Percentiles rank a stretch among this genome's conserved stretches.
Evolutionary conservation across 1,140 invertebrate genomes (phyloP).

Genomic region (Heliconius himera): DNA sequence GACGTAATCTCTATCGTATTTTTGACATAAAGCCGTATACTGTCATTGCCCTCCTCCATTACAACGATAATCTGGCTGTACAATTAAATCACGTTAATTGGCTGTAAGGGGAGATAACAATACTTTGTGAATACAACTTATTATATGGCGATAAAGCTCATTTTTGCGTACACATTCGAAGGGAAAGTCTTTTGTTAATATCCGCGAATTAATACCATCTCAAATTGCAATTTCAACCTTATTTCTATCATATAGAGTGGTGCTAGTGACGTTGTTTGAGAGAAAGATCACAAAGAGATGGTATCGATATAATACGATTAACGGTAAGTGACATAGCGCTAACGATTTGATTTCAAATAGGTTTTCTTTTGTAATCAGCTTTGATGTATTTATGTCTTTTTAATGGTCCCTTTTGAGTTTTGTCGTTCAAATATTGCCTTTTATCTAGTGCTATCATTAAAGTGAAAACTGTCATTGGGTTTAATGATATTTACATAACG

Average conservation of each 20-base stretch:
- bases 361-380: conserved; percentile 51
- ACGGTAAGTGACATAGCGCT: conserved; percentile 70
- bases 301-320: conserved; percentile 73
- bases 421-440: conserved; percentile 3
- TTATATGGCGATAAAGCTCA: conserved; percentile 42
- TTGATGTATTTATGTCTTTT: conserved; percentile 52
- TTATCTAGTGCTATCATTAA: background rate
- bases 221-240: conserved; percentile 41
- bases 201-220: conserved; percentile 50
- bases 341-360: conserved; percentile 67
- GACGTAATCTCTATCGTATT: conserved; percentile 19
- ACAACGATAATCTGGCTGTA: conserved; percentile 68
- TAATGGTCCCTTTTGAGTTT: conserved; percentile 40
- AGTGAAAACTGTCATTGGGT: background rate
- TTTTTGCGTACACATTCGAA: conserved; percentile 42
- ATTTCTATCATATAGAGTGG: conserved; percentile 37
- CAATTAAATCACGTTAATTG: conserved; percentile 79
- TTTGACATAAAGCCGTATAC: conserved; percentile 35
- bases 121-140: conserved; percentile 39
- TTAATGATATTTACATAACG: background rate
- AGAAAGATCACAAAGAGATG: conserved; percentile 67
- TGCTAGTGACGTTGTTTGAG: conserved; percentile 29
- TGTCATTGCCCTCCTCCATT: conserved; percentile 40
- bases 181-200: conserved; percentile 55
- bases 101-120: conserved; percentile 51